Conservation (phyloP, 2,888 invertebrate genomes). For the Papilio protenor region DNA sequence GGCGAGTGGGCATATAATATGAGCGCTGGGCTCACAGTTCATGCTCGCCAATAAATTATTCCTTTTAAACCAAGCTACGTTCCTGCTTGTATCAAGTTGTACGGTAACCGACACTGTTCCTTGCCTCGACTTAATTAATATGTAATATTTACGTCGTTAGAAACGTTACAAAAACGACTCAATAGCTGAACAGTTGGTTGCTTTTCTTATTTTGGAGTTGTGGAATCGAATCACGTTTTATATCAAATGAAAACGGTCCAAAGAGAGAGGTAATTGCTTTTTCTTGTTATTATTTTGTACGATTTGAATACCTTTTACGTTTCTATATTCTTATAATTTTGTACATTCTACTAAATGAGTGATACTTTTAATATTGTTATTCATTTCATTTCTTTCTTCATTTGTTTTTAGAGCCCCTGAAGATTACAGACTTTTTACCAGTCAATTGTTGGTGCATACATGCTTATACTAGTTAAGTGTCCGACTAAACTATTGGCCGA, state of each 20-base stretch:
- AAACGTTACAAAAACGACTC: background rate
- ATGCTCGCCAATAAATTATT: constrained; percentile 33
- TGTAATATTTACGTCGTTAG: background rate
- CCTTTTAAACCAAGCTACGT: constrained; percentile 28
- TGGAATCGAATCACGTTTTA: background rate
- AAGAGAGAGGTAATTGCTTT: background rate
- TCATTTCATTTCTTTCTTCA: background rate
- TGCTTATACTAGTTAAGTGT: no score
- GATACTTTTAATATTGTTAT: background rate
- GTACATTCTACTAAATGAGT: background rate
- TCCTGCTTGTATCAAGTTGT: constrained; percentile 21
- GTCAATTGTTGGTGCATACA: background rate
- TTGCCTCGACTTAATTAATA: constrained; percentile 22
- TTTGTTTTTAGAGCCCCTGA: background rate
- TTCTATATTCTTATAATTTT: background rate
- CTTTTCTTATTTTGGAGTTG: background rate
- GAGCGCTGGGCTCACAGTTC: constrained; percentile 25
- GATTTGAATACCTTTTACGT: background rate
- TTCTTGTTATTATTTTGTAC: background rate
- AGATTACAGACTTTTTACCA: no score
- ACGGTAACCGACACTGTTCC: constrained; percentile 17
- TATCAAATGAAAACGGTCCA: background rate
- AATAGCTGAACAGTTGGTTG: background rate
- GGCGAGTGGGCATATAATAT: constrained; percentile 26
- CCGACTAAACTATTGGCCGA: no score